A percentile compares a stretch with the other conserved stretches of the same genome.
Conservation (phyloP, 1,140 invertebrate genomes). For the Drosophila quadrilineata region DNA sequence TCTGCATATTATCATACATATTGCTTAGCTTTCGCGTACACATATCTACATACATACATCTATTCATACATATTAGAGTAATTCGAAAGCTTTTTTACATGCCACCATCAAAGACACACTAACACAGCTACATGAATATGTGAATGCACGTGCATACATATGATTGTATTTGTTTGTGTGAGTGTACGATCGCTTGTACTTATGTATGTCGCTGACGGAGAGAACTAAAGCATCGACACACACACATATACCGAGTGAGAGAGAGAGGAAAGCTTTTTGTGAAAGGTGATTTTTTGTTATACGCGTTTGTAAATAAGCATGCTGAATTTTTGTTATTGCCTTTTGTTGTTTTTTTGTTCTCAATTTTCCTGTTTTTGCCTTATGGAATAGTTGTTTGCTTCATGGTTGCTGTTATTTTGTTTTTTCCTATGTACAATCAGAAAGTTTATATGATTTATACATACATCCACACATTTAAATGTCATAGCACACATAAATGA, state of each 20-base stretch:
- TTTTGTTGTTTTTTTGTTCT: constrained; percentile 38
- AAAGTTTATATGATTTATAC: constrained; percentile 1
- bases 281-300: constrained; percentile 73
- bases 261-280: constrained; percentile 78
- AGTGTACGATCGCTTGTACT: no score
- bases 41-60: not conserved
- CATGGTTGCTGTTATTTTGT: constrained; percentile 14
- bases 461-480: not conserved
- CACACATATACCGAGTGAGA: no score
- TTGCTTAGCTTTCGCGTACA: constrained; percentile 42
- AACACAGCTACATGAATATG: constrained; percentile 11
- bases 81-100: constrained; percentile 63
- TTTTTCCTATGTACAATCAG: constrained; percentile 4
- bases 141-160: constrained; percentile 3
- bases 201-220: constrained; percentile 15
- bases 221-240: constrained; percentile 50
- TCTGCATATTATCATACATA: constrained; percentile 10
- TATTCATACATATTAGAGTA: constrained; percentile 35
- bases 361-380: constrained; percentile 34
- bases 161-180: not conserved
- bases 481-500: not conserved
- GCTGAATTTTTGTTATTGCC: constrained; percentile 1
- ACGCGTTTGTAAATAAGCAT: constrained; percentile 55
- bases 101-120: constrained; percentile 28
- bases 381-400: constrained; percentile 2